Evolutionary conservation across 1,140 invertebrate genomes (phyloP).

Genomic region (Chionoecetes opilio): DNA sequence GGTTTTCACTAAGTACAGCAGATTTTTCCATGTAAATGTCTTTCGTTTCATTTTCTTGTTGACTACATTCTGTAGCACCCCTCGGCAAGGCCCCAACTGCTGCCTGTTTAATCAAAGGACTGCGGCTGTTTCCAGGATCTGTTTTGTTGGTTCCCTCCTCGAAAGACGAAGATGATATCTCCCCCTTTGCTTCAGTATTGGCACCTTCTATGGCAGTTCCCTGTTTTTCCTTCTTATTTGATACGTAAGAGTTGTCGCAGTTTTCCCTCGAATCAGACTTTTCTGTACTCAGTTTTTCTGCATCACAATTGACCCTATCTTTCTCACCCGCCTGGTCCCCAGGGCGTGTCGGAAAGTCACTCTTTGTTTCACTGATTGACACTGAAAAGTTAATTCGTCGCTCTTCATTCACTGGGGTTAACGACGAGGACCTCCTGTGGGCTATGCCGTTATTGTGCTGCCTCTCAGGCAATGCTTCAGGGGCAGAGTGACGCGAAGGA

Average conservation of each 20-base stretch:
- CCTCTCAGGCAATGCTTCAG: constrained; percentile 34
- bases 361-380: neutral
- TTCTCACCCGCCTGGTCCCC: neutral
- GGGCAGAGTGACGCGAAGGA: constrained; percentile 54
- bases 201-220: neutral
- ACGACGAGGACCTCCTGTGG: constrained; percentile 63
- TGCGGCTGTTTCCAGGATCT: neutral
- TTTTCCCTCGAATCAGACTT: neutral
- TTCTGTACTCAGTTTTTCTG: neutral
- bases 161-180: neutral
- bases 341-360: neutral
- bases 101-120: neutral
- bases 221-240: neutral
- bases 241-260: neutral
- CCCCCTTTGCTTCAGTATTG: neutral
- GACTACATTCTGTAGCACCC: neutral
- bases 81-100: constrained; percentile 13
- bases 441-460: neutral
- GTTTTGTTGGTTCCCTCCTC: neutral
- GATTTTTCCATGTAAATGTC: neutral
- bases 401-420: constrained; percentile 69
- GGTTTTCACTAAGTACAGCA: neutral
- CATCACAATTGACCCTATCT: neutral
- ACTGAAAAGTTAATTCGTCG: neutral
- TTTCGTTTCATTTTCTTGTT: neutral